Percentiles rank a stretch among this genome's conserved stretches.
Conservation (phyloP, 2,888 invertebrate genomes). For the Nowickia ferox region DNA sequence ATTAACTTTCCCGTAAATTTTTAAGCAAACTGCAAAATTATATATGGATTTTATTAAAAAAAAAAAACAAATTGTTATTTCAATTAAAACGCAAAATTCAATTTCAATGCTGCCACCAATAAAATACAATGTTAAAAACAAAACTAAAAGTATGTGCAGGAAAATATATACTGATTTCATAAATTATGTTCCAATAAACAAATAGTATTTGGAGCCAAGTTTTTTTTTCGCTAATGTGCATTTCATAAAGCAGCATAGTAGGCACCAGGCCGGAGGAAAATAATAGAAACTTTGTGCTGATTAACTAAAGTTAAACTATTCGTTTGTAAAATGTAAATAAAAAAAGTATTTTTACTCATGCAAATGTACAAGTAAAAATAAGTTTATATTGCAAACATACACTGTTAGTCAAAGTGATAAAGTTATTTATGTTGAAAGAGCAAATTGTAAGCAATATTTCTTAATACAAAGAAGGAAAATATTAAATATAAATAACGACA, state of each 20-base stretch:
- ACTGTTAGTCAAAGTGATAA: neutral
- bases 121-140: neutral
- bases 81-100: neutral
- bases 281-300: conserved; percentile 26
- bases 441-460: too few species aligned
- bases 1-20: neutral
- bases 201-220: neutral
- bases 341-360: neutral
- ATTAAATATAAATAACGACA: too few species aligned
- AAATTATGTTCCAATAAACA: neutral
- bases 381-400: neutral
- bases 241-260: neutral
- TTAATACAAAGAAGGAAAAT: too few species aligned
- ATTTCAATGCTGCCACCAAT: neutral
- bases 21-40: conserved; percentile 9
- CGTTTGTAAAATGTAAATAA: conserved; percentile 17
- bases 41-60: conserved; percentile 26
- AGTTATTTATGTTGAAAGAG: neutral
- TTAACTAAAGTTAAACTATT: conserved; percentile 56
- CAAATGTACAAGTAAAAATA: neutral
- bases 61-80: neutral
- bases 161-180: neutral
- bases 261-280: neutral
- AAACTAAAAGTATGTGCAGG: neutral
- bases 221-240: conserved; percentile 25